Evolutionary conservation across 2,797 vertebrate genomes (phyloP).

Genomic region (Coluber constrictor): DNA sequence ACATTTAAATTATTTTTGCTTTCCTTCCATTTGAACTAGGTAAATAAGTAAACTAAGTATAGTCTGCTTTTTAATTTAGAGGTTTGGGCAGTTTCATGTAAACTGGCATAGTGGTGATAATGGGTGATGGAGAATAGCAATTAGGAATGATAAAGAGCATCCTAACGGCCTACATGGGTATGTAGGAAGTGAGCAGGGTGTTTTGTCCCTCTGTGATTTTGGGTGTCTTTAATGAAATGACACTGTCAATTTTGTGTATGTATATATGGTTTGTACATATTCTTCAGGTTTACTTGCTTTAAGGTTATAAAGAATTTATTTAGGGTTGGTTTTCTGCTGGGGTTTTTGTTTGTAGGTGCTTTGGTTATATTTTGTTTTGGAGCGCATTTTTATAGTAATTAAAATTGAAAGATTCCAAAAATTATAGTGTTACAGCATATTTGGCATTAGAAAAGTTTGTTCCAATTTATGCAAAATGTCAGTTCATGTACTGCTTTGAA

Average conservation of each 20-base stretch:
- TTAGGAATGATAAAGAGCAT: background rate
- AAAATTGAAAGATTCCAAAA: background rate
- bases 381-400: background rate
- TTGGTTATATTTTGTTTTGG: background rate
- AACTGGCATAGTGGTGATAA: background rate
- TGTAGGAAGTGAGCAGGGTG: background rate
- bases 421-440: background rate
- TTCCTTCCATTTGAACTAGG: background rate
- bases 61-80: background rate
- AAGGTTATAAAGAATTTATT: background rate
- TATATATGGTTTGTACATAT: background rate
- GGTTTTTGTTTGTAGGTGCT: background rate
- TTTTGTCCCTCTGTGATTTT: background rate
- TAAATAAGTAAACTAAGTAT: background rate
- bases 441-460: background rate
- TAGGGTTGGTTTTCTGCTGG: background rate
- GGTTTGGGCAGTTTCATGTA: background rate
- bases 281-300: background rate
- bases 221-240: background rate
- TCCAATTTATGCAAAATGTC: background rate
- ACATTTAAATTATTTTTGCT: background rate
- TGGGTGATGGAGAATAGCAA: background rate
- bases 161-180: background rate
- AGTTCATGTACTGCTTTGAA: background rate
- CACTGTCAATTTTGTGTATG: background rate